These are phyloP conservation scores for Brachionichthys hirsutus DNA, from an alignment of 2,113 vertebrate species.

Conservation along the genomic window DNA sequence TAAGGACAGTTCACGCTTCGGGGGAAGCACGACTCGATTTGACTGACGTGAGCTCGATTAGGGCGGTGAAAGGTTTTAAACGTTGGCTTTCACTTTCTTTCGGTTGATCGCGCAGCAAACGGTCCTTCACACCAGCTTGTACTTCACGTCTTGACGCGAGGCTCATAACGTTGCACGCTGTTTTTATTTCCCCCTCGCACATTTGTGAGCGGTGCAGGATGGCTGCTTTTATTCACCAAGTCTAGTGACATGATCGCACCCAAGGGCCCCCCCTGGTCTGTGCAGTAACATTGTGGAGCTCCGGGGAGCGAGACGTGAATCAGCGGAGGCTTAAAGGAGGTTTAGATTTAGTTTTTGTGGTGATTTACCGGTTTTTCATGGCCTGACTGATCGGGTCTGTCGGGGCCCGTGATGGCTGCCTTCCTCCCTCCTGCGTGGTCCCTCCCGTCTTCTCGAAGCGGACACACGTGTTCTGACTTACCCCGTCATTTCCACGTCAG, in stretches of 20 bases:
- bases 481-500: conserved; percentile 68
- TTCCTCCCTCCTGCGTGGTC: conserved; percentile 20
- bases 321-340: conserved; percentile 23
- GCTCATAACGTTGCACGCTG: background rate
- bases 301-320: conserved; percentile 23
- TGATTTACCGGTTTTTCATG: conserved; percentile 33
- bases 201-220: background rate
- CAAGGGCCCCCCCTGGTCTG: background rate
- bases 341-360: conserved; percentile 18
- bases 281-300: conserved; percentile 18
- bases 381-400: conserved; percentile 22
- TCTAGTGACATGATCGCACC: conserved; percentile 18
- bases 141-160: background rate
- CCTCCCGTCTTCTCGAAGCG: conserved; percentile 39
- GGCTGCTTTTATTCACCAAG: conserved; percentile 23
- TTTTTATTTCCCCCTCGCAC: background rate
- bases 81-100: no score
- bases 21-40: no score
- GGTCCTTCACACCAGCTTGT: background rate
- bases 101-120: no score
- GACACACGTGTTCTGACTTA: conserved; percentile 69
- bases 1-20: no score
- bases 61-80: no score
- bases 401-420: conserved; percentile 6
- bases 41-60: no score